These are phyloP conservation scores for Eremobia ochroleuca DNA, from an alignment of 2,888 invertebrate genomes.

Conservation along the genomic window DNA sequence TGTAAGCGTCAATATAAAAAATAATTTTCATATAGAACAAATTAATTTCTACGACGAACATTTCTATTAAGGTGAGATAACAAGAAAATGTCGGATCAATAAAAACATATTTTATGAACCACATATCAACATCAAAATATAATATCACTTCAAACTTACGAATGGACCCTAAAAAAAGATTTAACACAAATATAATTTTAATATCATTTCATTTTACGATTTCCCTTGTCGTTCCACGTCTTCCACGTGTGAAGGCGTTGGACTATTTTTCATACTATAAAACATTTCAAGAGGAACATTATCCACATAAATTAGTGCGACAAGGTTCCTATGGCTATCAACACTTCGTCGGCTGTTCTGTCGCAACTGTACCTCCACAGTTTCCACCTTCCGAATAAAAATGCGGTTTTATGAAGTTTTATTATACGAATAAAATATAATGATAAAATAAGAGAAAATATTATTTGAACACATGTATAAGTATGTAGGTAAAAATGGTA, in stretches of 20 bases:
- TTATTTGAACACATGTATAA: constrained; percentile 28
- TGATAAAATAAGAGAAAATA: constrained; percentile 51
- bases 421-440: constrained; percentile 66
- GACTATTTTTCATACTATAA: constrained; percentile 83
- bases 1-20: constrained; percentile 32
- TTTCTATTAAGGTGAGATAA: constrained; percentile 46
- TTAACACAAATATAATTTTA: constrained; percentile 69
- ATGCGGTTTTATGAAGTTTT: constrained; percentile 75
- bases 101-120: constrained; percentile 55
- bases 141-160: constrained; percentile 56
- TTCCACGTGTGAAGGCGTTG: constrained; percentile 67
- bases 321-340: constrained; percentile 81
- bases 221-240: constrained; percentile 70
- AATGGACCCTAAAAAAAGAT: constrained; percentile 69
- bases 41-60: constrained; percentile 34
- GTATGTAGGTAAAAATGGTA: constrained; percentile 38
- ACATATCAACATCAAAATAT: constrained; percentile 62
- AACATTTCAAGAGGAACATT: constrained; percentile 81
- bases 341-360: constrained; percentile 77
- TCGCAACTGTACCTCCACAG: constrained; percentile 68
- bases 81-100: constrained; percentile 43
- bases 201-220: constrained; percentile 73
- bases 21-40: constrained; percentile 32
- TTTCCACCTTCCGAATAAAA: constrained; percentile 82
- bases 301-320: constrained; percentile 80